Conservation (phyloP, 2,888 invertebrate genomes). For the Catocala sponsa region DNA sequence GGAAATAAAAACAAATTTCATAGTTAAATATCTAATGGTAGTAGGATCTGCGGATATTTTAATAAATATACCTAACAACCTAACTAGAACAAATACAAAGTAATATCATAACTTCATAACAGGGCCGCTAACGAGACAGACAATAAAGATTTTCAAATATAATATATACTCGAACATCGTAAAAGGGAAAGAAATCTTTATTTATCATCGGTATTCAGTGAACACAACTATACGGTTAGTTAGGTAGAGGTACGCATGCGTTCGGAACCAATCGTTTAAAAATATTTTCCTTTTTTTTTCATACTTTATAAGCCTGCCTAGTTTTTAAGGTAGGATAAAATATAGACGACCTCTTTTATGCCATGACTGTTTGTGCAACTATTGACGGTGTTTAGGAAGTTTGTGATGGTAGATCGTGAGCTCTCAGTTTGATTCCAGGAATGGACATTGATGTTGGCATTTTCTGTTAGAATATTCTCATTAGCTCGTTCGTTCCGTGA, state of each 20-base stretch:
- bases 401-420: no score
- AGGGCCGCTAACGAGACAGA: conserved; percentile 1
- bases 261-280: not conserved
- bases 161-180: conserved; percentile 9
- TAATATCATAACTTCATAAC: not conserved
- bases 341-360: no score
- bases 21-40: no score
- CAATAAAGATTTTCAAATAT: conserved; percentile 2
- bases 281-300: conserved; percentile 1
- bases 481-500: no score
- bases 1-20: no score
- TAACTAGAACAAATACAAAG: not conserved
- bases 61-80: not conserved
- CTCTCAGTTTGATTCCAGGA: no score
- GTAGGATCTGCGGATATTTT: no score
- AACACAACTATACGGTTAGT: conserved; percentile 19
- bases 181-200: conserved; percentile 3
- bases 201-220: conserved; percentile 16
- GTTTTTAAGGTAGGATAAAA: no score
- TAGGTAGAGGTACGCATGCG: conserved; percentile 14
- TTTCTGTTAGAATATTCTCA: no score
- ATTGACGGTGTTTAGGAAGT: no score
- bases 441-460: no score
- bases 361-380: no score
- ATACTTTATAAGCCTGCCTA: not conserved